These are phyloP conservation scores for Leptinotarsa juncta DNA, from an alignment of 2,888 invertebrate genomes.

Conservation along the genomic window DNA sequence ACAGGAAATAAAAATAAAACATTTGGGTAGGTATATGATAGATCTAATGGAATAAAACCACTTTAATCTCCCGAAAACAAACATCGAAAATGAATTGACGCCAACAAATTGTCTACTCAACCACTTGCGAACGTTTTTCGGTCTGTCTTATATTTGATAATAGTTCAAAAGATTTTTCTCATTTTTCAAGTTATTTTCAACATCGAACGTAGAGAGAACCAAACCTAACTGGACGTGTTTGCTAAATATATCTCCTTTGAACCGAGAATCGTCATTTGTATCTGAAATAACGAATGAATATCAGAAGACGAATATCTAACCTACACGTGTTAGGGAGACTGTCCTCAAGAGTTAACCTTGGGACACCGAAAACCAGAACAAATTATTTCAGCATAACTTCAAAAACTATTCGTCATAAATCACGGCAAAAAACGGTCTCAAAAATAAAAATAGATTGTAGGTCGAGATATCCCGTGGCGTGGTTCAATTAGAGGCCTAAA, in stretches of 20 bases:
- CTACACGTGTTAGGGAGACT: not conserved
- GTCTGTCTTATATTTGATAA: not conserved
- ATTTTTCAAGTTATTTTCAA: conserved; percentile 4
- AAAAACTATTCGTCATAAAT: not conserved
- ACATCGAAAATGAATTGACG: not conserved
- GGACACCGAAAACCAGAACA: conserved; percentile 5
- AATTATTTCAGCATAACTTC: conserved; percentile 12
- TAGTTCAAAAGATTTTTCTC: not conserved
- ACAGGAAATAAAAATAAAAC: not conserved
- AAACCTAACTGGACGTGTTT: not conserved
- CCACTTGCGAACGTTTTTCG: not conserved
- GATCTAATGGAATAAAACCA: not conserved
- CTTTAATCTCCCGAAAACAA: not conserved
- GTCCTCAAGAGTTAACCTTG: conserved; percentile 8
- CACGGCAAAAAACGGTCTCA: conserved; percentile 10
- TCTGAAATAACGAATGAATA: not conserved
- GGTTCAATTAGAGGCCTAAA: conserved; percentile 1
- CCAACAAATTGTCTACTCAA: not conserved
- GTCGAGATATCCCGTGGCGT: not conserved
- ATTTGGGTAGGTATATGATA: not conserved
- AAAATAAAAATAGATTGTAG: conserved; percentile 4
- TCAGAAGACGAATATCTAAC: not conserved
- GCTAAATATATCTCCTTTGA: not conserved
- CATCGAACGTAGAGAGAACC: not conserved
- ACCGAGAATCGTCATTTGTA: not conserved